Base-by-base conservation (phyloP, 2,888 invertebrate genomes). In the Chouioia cunea region DNA sequence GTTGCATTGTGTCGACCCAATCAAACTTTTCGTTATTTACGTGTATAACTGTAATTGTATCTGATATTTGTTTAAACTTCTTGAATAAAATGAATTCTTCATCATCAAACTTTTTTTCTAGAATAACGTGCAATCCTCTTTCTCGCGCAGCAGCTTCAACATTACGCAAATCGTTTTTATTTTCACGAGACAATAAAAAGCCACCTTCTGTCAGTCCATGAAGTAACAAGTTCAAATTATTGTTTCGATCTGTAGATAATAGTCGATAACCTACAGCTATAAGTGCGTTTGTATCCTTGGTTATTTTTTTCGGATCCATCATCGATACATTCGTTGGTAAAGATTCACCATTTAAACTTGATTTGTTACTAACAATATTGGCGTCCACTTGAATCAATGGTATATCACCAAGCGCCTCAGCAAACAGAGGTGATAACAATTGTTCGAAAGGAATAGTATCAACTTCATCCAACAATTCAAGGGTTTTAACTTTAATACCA, bases 341-440 rank as follows among this genome's bases (percentile, higher is more conserved):
- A 76, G 90, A 81, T 14, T 87, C 76, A 6, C 88, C 80, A 1
- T 88, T 87, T 57, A 89, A 72, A 59, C 77, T 76, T 16, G 78
- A 77, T 3, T 77, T 65, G 3, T 81, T 65, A 6, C 79, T 75
- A 2, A 92, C 80, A 0, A 93, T 83, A 63, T 88, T 86, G 0
- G 92, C 86, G 59, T 93, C 91, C 0, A 92, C 90, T 77, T 92
- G 91, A 3, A 93, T 88, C 15, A 93, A 81, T 0, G 93, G 93
- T 47, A 92, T 82, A 77, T 94, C 92, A 57, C 89, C 90, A 0
- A 94, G 86, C 0, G 90, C 85, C 1, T 90, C 88, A 6, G 87
- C 84, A 8, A 94, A 87, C 14, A 86, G 76, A 2, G 89, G 88
- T 0, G 91, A 86, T 0, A 91, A 75, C 0, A 86, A 71, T 23